Base-by-base conservation (phyloP, 2,888 invertebrate genomes). In the Ganaspis brasiliensis region DNA sequence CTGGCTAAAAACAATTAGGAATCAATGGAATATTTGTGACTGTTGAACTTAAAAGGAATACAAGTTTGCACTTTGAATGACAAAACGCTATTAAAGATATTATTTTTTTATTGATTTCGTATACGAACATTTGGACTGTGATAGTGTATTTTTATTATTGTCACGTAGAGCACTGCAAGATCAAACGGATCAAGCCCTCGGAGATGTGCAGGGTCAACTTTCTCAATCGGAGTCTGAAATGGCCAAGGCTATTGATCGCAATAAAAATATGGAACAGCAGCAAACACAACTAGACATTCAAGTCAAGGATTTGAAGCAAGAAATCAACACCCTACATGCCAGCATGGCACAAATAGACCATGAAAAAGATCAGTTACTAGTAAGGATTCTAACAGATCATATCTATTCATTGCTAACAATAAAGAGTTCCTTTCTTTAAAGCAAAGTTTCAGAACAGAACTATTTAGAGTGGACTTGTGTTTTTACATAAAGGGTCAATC, bases 101-200 rank as follows among this genome's bases (percentile, higher is more conserved):
- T 49, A 5, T 12, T 49, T 16, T 8, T 31, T 12, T 14, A 26
- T 57, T n/a, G 57, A 6, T n/a, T 31, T 59, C 14, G 6, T n/a
- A 49, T 61, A 14, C 9, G 10, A 35, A 63, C 3, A 3, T 37
- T 16, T 16, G 14, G 45, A 16, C 35, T 16, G 16, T 70, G 16
- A 70, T 8, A 10, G 10, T 45, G 5, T 8, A 49, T 24, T 63
- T 37, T 63, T 35, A n/a, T 40, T n/a, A 52, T 78, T 52, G 31
- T 16, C 52, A 74, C 49, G 12, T 74, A 96, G 96, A 90, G 93
- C 95, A 81, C 92, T 96, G 70, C 96, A 96, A 86, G 94, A 96
- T 85, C 96, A 96, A 92, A 95, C 96, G 4, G 96, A 96, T 90
- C 94, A 95, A 85, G 94, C 95, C 59, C 92, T 95, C 78, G 92